These are phyloP conservation scores for Lutjanus campechanus DNA, from an alignment of 2,797 vertebrate species.

Conservation along the genomic window DNA sequence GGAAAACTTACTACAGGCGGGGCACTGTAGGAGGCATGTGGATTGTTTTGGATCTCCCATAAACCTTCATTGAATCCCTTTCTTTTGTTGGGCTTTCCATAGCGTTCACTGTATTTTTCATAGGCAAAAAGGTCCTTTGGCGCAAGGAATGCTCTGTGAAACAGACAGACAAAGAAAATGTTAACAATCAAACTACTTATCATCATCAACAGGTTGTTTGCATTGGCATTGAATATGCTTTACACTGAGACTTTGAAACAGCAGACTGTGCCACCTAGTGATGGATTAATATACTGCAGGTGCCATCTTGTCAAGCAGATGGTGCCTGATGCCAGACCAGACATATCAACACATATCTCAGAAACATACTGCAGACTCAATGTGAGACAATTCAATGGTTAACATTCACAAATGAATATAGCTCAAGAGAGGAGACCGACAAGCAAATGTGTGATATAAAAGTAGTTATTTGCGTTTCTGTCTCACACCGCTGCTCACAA, in stretches of 20 bases:
- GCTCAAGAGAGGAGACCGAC: not conserved
- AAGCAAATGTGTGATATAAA: not conserved
- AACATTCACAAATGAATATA: not conserved
- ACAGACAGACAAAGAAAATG: conserved; percentile 6
- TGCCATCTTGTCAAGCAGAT: conserved; percentile 62
- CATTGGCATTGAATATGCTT: not conserved
- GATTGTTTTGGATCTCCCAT: conserved; percentile 99
- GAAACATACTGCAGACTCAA: conserved; percentile 44
- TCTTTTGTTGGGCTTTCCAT: conserved; percentile 98
- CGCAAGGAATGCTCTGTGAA: conserved; percentile 93
- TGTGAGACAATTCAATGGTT: not conserved
- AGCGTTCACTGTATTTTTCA: conserved; percentile 95
- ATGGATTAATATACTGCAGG: conserved; percentile 45
- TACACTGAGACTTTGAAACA: not conserved
- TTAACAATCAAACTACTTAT: not conserved
- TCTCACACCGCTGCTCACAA: not conserved
- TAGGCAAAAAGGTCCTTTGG: conserved; percentile 97
- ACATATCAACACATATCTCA: conserved; percentile 42
- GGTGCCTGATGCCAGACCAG: conserved; percentile 43
- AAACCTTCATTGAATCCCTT: conserved; percentile 99
- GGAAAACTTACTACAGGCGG: conserved; percentile 89
- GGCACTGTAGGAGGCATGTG: conserved; percentile 95
- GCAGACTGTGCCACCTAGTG: conserved; percentile 72
- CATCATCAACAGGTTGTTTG: not conserved
- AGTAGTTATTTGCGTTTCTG: not conserved